A percentile compares a stretch with the other conserved stretches of the same genome.
Evolutionary conservation across 2,113 vertebrate genomes (phyloP).

Genomic region (Bambusicola thoracicus): DNA sequence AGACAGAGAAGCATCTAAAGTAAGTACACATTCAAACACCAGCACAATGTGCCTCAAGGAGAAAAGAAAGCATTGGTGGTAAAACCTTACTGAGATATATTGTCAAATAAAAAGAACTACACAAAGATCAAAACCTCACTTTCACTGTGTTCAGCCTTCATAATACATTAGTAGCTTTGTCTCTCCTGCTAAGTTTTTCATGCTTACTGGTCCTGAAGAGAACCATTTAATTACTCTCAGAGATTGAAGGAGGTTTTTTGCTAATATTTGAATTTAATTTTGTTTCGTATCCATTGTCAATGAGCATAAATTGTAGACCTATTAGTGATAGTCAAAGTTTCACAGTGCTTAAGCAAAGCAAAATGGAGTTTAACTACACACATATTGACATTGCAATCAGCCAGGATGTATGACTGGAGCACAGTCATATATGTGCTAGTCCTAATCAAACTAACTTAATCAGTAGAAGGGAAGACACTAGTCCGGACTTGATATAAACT

Average conservation of each 20-base stretch:
- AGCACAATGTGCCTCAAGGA: slow-evolving; percentile 13
- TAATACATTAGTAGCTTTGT: neutral
- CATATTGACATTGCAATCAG: slow-evolving; percentile 43
- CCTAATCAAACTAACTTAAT: slow-evolving; percentile 51
- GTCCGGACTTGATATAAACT: neutral
- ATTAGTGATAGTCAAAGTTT: slow-evolving; percentile 50
- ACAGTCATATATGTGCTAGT: neutral
- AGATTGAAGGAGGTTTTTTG: slow-evolving; percentile 12
- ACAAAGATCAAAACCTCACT: neutral
- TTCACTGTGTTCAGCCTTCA: neutral
- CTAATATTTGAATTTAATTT: slow-evolving; percentile 36
- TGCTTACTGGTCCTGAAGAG: slow-evolving; percentile 32
- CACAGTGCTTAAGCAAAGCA: slow-evolving; percentile 32
- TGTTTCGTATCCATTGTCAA: slow-evolving; percentile 22
- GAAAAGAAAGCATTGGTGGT: neutral
- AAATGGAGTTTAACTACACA: slow-evolving; percentile 40
- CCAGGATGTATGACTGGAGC: slow-evolving; percentile 10
- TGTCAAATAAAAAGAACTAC: neutral
- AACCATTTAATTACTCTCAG: slow-evolving; percentile 44
- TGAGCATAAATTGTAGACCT: slow-evolving; percentile 46
- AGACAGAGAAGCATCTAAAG: slow-evolving; percentile 3
- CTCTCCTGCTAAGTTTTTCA: slow-evolving; percentile 27
- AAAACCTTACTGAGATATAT: neutral
- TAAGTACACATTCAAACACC: neutral
- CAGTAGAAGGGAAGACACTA: neutral